These are phyloP conservation scores for Ecliptopera silaceata DNA, from an alignment of 2,888 invertebrate species.

Conservation along the genomic window DNA sequence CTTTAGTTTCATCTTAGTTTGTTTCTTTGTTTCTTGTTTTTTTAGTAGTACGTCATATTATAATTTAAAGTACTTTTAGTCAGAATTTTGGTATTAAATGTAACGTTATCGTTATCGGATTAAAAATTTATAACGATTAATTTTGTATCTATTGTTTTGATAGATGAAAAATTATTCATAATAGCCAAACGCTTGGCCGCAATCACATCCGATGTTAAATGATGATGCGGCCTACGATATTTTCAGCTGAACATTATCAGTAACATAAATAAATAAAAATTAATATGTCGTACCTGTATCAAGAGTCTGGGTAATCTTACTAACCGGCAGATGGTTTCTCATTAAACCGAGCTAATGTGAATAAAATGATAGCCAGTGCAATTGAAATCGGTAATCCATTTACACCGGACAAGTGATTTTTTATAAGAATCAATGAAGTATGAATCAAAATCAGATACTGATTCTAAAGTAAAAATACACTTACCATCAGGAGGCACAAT, in stretches of 20 bases:
- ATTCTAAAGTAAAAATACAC: conserved; percentile 50
- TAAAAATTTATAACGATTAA: no score
- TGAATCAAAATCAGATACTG: no score
- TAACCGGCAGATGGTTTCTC: conserved; percentile 55
- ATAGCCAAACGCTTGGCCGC: no score
- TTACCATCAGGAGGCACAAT: conserved; percentile 95
- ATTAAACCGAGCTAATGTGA: conserved; percentile 66
- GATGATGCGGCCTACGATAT: no score
- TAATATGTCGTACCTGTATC: conserved; percentile 37
- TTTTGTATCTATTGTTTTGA: no score
- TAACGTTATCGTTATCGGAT: no score
- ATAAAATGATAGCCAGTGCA: conserved; percentile 64
- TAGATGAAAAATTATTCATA: no score
- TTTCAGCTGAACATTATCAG: no score
- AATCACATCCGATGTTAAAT: no score
- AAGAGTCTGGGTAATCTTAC: conserved; percentile 38
- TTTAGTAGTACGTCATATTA: neutral
- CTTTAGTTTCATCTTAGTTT: conserved; percentile 7
- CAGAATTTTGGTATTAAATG: no score
- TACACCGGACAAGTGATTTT: conserved; percentile 53
- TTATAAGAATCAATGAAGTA: neutral
- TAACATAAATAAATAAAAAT: no score
- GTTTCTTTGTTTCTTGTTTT: neutral
- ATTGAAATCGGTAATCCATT: conserved; percentile 66
- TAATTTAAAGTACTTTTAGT: no score